A percentile compares a stretch with the other conserved stretches of the same genome.
Conservation (phyloP, 2,113 vertebrate species). For the Salminus brasiliensis region DNA sequence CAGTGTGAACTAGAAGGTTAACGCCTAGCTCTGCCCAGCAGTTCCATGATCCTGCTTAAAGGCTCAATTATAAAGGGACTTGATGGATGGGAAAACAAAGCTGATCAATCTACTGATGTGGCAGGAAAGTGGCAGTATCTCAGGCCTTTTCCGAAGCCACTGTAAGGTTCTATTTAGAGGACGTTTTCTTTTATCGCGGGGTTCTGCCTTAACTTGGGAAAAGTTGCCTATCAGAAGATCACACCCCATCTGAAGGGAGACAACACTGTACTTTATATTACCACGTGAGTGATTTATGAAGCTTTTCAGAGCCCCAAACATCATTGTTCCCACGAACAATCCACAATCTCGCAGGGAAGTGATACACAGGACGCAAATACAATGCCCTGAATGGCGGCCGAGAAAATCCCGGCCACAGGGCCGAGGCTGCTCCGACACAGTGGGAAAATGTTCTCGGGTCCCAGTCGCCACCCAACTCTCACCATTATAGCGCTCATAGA, state of each 20-base stretch:
- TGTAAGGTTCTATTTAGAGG: background rate
- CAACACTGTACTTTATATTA: slow-evolving; percentile 43
- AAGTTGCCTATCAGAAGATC: slow-evolving; percentile 10
- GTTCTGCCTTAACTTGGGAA: slow-evolving; percentile 31
- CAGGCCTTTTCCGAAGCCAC: slow-evolving; percentile 10
- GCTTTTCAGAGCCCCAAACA: slow-evolving; percentile 43
- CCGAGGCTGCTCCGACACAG: slow-evolving; percentile 32
- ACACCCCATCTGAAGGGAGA: slow-evolving; percentile 19
- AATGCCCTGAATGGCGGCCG: slow-evolving; percentile 50
- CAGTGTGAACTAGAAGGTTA: slow-evolving; percentile 57
- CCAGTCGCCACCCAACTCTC: slow-evolving; percentile 44
- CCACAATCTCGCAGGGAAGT: slow-evolving; percentile 56
- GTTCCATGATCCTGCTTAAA: slow-evolving; percentile 11
- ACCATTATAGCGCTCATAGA: slow-evolving; percentile 38
- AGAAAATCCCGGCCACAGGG: slow-evolving; percentile 39
- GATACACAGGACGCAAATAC: slow-evolving; percentile 60
- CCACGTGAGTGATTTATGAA: slow-evolving; percentile 53
- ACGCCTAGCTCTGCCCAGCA: background rate
- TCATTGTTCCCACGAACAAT: slow-evolving; percentile 61
- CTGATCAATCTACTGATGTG: slow-evolving; percentile 15
- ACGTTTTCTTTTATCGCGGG: background rate
- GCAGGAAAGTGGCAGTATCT: background rate
- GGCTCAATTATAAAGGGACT: slow-evolving; percentile 4
- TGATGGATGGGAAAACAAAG: slow-evolving; percentile 37
- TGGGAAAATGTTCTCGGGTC: slow-evolving; percentile 45